A percentile compares a stretch with the other conserved stretches of the same genome.
These are phyloP conservation scores for Rachycentron canadum DNA, from an alignment of 2,797 vertebrate genomes.

Conservation along the genomic window DNA sequence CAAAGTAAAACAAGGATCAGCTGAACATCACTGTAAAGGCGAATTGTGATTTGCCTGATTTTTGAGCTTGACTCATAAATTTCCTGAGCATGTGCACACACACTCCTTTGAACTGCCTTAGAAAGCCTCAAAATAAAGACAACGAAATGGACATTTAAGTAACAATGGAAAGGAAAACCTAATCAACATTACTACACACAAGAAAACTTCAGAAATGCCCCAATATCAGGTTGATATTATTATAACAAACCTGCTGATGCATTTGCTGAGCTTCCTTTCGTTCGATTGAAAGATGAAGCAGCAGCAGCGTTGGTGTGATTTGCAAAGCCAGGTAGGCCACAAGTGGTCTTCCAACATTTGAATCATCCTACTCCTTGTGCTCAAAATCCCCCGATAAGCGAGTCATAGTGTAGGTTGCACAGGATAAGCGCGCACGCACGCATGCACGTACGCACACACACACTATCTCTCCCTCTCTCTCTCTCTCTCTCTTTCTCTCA, in stretches of 20 bases:
- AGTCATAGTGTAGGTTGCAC: conserved; percentile 74
- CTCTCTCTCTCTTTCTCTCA: conserved; percentile 9
- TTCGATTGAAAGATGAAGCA: conserved; percentile 47
- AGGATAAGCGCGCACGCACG: conserved; percentile 51
- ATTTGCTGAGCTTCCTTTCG: conserved; percentile 18
- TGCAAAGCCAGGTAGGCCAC: conserved; percentile 66
- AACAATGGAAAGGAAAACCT: not conserved
- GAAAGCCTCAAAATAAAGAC: conserved; percentile 3
- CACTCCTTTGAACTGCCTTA: conserved; percentile 12
- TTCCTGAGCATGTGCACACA: conserved; percentile 10
- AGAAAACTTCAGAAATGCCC: not conserved
- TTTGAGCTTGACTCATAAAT: conserved; percentile 34
- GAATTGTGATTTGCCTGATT: conserved; percentile 60
- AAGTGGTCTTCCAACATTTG: conserved; percentile 71
- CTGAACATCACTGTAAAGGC: conserved; percentile 59
- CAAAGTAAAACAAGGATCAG: conserved; percentile 72
- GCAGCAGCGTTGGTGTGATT: conserved; percentile 71
- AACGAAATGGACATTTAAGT: not conserved
- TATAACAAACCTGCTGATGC: conserved; percentile 3
- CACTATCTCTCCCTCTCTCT: not conserved
- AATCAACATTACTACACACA: not conserved
- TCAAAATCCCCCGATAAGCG: conserved; percentile 61
- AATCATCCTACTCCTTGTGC: conserved; percentile 71
- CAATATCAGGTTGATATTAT: conserved; percentile 12
- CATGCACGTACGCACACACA: too few species aligned